Base-by-base conservation (phyloP, 2,113 vertebrate species). In the Anhinga rufa region DNA sequence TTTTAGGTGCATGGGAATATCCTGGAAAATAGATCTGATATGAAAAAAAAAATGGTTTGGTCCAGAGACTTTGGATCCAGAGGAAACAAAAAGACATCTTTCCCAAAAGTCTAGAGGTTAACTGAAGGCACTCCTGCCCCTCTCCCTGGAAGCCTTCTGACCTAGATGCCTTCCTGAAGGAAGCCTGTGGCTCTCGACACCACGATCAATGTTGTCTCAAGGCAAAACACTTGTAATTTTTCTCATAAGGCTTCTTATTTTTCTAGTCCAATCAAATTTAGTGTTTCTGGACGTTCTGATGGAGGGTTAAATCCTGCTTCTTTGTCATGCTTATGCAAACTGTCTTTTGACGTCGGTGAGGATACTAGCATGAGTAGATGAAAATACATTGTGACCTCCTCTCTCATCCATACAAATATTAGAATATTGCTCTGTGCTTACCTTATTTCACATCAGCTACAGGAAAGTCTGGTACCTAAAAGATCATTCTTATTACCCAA, bases 401-500 rank as follows among this genome's bases (percentile, higher is more conserved):
- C 57, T 87, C 66, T 94, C 54, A 77, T 88, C 90, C 13, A 0
- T 62, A 46, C 79, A 96, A 95, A 96, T 90, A 85, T 75, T 86
- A 75, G 79, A 64, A 21, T 60, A 46, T 46, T 40, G 36, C 82
- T 83, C 62, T 61, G 14, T 58, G 82, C 94, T 88, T 86, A 58
- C 78, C 51, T 83, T 81, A 62, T 75, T 94, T 93, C 85, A 55
- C 71, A 78, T 71, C 54, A 81, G 38, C 7, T 0, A 16, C 70
- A 57, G 65, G 34, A 22, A 81, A 54, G 52, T 36, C 82, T 93
- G 78, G 36, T 81, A 77, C 79, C 57, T 62, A n/a, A 96, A 95
- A 93, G 90, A 94, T 92, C 76, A 75, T 71, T 85, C 38, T 70
- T 83, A 24, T 55, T 94, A 58, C 68, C 68, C 68, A 96, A 93